Base-by-base conservation (phyloP, 2,797 vertebrate genomes). In the Geotrypetes seraphini region DNA sequence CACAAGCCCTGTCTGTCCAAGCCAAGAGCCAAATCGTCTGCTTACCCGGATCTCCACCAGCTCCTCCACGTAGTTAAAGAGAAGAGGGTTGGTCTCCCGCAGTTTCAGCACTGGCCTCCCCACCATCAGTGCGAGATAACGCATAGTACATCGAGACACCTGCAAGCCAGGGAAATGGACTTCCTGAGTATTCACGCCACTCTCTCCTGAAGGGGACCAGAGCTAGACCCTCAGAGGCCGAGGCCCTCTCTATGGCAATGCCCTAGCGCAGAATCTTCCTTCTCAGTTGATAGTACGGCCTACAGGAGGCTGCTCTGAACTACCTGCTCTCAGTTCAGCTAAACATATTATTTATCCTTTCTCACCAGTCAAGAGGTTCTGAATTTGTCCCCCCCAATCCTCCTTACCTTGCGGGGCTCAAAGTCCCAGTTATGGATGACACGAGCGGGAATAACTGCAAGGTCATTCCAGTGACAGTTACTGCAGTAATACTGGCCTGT, bases 401-500 rank as follows among this genome's bases (percentile, higher is more conserved):
- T 15, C 6, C 28, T 24, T 66, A 96, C 95, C 90, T 96, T 97
- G 44, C 83, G 84, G 1, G 84, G 75, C 52, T 96, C 91, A 6
- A 97, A 96, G 68, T 97, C 95, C 95, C 95, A 98, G 81, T 98
- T 98, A 79, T 97, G 94, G 47, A 98, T 94, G 47, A 91, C 92
- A 0, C 92, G 84, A 4, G 94, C 91, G 0, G 94, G 94, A 55
- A 97, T 66, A 23, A 92, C 66, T 0, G 90, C 88, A 2, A 87
- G 76, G 75, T 98, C 93, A 0, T 96, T 98, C 95, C 95, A 98
- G 74, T 98, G 94, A 63, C 94, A 98, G 50, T 81, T 91, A 71
- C 79, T 87, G 68, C 95, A 98, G 76, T 94, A 98, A 72, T 98
- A 98, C 53, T 90, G 93, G 15, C 94, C 95, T 0, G 91, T 96